These are phyloP conservation scores for Glossophaga mutica DNA, from an alignment of 2,797 vertebrate genomes.

Conservation along the genomic window DNA sequence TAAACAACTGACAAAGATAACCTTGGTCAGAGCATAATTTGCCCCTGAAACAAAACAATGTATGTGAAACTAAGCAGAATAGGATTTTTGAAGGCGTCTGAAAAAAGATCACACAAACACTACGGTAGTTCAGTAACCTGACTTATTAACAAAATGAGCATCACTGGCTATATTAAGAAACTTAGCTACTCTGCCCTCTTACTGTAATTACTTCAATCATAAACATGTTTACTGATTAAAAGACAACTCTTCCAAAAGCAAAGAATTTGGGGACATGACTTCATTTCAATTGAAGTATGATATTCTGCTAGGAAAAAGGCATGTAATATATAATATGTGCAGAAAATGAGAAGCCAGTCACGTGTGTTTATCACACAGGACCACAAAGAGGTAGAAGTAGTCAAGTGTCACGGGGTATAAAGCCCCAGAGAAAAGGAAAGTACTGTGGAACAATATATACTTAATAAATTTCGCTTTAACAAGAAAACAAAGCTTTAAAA, in stretches of 20 bases:
- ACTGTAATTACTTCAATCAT: neutral
- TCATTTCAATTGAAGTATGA: neutral
- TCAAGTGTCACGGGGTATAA: neutral
- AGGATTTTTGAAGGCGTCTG: neutral
- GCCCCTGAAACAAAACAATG: neutral
- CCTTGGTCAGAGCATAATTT: neutral
- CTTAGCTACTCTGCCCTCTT: neutral
- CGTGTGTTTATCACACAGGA: neutral
- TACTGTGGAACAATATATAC: neutral
- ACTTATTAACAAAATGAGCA: neutral
- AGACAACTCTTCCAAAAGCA: constrained; percentile 3
- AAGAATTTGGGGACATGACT: neutral
- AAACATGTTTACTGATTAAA: neutral
- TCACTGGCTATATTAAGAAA: neutral
- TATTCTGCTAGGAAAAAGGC: neutral
- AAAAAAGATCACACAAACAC: neutral
- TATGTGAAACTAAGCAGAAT: neutral
- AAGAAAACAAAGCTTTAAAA: neutral
- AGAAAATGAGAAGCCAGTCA: neutral
- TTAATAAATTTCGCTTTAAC: neutral
- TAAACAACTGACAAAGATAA: neutral
- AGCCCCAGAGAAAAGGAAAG: neutral
- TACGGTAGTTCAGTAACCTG: neutral
- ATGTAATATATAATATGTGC: neutral
- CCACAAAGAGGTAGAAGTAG: neutral